Evolutionary conservation across 2,797 vertebrate species (phyloP).

Genomic region (Denticeps clupeoides): DNA sequence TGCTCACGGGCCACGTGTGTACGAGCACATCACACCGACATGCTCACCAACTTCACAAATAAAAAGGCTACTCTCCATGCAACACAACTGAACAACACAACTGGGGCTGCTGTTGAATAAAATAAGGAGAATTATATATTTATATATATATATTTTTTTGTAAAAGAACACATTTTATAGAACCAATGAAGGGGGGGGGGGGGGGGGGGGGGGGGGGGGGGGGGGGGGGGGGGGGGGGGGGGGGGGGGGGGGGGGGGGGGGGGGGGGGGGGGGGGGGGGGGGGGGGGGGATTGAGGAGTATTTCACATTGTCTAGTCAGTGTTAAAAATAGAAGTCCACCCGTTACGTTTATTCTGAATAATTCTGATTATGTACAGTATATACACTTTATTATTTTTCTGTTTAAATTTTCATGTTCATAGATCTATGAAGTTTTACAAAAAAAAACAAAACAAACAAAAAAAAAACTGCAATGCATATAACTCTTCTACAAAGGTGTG

Average conservation of each 20-base stretch:
- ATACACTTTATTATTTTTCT: constrained; percentile 58
- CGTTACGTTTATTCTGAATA: constrained; percentile 68
- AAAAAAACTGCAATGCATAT: too few relatives aligned
- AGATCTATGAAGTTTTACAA: constrained; percentile 62
- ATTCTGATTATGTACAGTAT: constrained; percentile 69
- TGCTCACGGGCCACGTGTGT: constrained; percentile 29
- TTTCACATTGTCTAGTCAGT: constrained; percentile 76
- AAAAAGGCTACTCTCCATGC: constrained; percentile 59
- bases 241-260: too few relatives aligned
- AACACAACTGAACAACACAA: constrained; percentile 62
- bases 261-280: too few relatives aligned
- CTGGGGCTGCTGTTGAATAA: constrained; percentile 44
- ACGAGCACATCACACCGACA: constrained; percentile 38
- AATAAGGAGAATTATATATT: constrained; percentile 23
- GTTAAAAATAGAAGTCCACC: constrained; percentile 79
- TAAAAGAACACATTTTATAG: constrained; percentile 44
- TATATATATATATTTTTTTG: neutral
- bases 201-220: too few relatives aligned
- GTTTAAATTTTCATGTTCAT: constrained; percentile 58
- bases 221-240: too few relatives aligned
- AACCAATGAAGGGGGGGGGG: constrained; percentile 34
- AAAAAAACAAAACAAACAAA: constrained; percentile 54
- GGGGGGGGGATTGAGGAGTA: constrained; percentile 17
- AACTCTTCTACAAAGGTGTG: constrained; percentile 69
- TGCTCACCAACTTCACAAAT: constrained; percentile 55